Evolutionary conservation across 1,140 invertebrate species (phyloP), one percentile per base, ranked within the genome.

Genomic region (Lepeophtheirus salmonis): DNA sequence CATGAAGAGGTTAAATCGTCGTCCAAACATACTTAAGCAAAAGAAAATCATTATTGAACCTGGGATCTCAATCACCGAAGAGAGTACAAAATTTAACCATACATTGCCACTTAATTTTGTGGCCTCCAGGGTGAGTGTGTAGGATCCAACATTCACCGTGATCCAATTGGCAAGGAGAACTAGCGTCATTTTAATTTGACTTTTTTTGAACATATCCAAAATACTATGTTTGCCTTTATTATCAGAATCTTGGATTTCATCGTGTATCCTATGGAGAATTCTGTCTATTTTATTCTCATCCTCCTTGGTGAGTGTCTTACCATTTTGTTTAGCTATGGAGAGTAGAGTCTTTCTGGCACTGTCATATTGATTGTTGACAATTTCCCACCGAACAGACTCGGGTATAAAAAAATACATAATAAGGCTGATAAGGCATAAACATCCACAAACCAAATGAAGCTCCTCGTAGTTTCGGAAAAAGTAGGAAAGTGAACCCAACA

Each of bases 51-150:
- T 17, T n/a, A 57, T 17, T 13, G 55, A 41, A 14, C 21, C 23
- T 3, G 55, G 55, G 6, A 30, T 14, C 22, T 57, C 55, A 41
- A 57, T 30, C n/a, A 57, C 14, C 14, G 22, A 14, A 16, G 17
- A 24, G n/a, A 57, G 22, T 17, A 25, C 55, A 57, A 57, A 57
- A 20, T 57, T 57, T n/a, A 57, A 20, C 23, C 21, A 16, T 3
- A 57, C 25, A 20, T 57, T 30, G 3, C 55, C 55, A 2, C 23
- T 26, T 23, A 57, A 41, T 24, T 30, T 25, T 12, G 55, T 57
- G 55, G 55, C 22, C 6, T 30, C 26, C 55, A 57, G 25, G 21
- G 55, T 57, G 22, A 57, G 55, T 10, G 55, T 25, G 25, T 57
- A 57, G 16, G 17, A 57, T 14, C 55, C 26, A 16, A 57, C 26